These are phyloP conservation scores for Nothura maculosa DNA, from an alignment of 2,797 vertebrate species.

Conservation along the genomic window DNA sequence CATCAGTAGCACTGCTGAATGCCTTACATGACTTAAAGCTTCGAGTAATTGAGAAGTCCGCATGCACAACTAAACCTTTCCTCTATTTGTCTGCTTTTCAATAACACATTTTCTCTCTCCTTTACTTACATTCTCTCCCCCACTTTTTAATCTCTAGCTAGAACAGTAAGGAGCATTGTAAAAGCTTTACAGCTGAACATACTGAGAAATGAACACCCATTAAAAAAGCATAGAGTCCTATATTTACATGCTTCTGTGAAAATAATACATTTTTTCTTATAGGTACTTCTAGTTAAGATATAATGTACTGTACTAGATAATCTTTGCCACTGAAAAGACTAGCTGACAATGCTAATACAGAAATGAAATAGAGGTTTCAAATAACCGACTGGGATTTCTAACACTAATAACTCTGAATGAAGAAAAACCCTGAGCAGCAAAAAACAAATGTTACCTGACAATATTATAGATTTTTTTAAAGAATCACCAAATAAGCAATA, in stretches of 20 bases:
- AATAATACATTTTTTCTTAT: not conserved
- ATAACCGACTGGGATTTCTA: rapidly evolving
- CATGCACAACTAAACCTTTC: rapidly evolving
- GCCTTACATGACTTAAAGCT: not conserved
- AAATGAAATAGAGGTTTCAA: not conserved
- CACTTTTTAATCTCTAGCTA: not conserved
- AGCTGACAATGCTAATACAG: not conserved
- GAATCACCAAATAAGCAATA: not conserved
- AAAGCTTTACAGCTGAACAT: not conserved
- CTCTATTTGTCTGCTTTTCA: not conserved
- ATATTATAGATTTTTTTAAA: not conserved
- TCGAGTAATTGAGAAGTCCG: not conserved
- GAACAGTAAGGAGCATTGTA: rapidly evolving
- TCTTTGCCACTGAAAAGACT: not conserved
- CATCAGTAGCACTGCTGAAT: not conserved
- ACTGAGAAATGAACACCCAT: not conserved
- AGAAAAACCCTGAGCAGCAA: rapidly evolving
- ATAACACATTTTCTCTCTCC: not conserved
- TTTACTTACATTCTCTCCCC: not conserved
- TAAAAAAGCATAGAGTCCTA: not conserved
- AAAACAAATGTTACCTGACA: not conserved
- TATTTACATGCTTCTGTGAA: not conserved
- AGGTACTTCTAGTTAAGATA: not conserved
- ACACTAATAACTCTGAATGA: not conserved
- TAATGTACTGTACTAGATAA: too few species aligned